Evolutionary conservation across 1,140 invertebrate species (phyloP), one percentile per base, ranked within the genome.

Genomic region (Ceratina japonica): DNA sequence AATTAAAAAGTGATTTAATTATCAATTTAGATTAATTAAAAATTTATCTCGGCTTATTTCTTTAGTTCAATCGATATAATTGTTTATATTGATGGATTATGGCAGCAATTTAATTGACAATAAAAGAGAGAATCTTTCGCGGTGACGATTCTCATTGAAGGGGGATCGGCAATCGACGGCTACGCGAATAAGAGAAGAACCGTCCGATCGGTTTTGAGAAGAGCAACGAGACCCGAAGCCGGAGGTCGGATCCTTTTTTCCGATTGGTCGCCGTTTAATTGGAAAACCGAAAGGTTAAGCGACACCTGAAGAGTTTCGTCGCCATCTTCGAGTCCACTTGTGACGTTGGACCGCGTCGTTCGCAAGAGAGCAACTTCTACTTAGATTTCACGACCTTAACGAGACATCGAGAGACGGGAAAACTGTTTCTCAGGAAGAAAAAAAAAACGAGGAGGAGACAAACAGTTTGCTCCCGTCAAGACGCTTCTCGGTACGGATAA

Each of bases 281-380:
- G 70, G 22, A 62, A 62, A 61, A 27, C 16, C 70, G 70, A 44
- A 61, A 61, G 70, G 58, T 72, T 72, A 72, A 72, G 31, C 15
- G 70, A 61, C 56, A 72, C 37, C 37, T 3, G 22, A 72, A 22
- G 31, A 49, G 37, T 15, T 51, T n/a, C 16, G 1, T 44, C 37
- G 16, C 20, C 64, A 7, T 72, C 22, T 8, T 49, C 70, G 12
- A 18, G 16, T 5, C 15, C 3, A 16, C 51, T 31, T 12, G 44
- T 16, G 37, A 44, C 37, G 37, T 44, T 8, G 37, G 3, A 10
- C 37, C 37, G 37, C 10, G 37, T 44, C 37, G 37, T 44, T 8
- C 37, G 37, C 37, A 44, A 44, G 37, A 44, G 37, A 44, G 37
- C 37, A 44, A 44, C 37, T 44, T 44, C 37, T 44, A 44, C 37